A percentile compares a stretch with the other conserved stretches of the same genome.
Evolutionary conservation across 2,797 vertebrate genomes (phyloP).

Genomic region (Antrozous pallidus): DNA sequence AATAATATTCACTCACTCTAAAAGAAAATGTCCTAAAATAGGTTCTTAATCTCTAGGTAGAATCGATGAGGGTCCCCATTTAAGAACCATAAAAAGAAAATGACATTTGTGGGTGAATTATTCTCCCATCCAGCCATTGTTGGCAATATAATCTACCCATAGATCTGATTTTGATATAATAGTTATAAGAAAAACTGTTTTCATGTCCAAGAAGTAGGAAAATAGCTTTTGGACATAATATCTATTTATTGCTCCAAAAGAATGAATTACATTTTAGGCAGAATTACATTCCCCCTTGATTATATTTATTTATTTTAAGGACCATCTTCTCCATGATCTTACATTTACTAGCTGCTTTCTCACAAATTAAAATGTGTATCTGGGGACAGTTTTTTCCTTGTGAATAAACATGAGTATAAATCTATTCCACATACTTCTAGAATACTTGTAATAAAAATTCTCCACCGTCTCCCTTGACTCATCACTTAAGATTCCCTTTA

Average conservation of each 20-base stretch:
- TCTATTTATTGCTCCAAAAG: conserved; percentile 68
- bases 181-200: conserved; percentile 48
- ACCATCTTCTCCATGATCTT: conserved; percentile 65
- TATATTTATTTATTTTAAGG: conserved; percentile 15
- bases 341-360: conserved; percentile 59
- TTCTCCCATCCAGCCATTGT: neutral
- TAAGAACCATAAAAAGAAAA: neutral
- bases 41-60: neutral
- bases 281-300: conserved; percentile 1
- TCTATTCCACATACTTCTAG: conserved; percentile 55
- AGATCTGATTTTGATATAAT: neutral
- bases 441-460: conserved; percentile 62
- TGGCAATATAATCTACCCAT: neutral
- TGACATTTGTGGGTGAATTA: neutral
- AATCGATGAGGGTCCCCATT: neutral
- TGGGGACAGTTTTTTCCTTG: conserved; percentile 58
- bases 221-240: conserved; percentile 64
- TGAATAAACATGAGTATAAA: conserved; percentile 74
- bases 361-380: conserved; percentile 64
- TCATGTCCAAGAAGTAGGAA: conserved; percentile 17
- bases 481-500: conserved; percentile 45
- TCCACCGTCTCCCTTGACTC: conserved; percentile 42
- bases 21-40: conserved; percentile 4
- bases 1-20: conserved; percentile 4
- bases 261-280: conserved; percentile 71